These are phyloP conservation scores for Falco concolor DNA, from an alignment of 2,797 vertebrate species.

Conservation along the genomic window DNA sequence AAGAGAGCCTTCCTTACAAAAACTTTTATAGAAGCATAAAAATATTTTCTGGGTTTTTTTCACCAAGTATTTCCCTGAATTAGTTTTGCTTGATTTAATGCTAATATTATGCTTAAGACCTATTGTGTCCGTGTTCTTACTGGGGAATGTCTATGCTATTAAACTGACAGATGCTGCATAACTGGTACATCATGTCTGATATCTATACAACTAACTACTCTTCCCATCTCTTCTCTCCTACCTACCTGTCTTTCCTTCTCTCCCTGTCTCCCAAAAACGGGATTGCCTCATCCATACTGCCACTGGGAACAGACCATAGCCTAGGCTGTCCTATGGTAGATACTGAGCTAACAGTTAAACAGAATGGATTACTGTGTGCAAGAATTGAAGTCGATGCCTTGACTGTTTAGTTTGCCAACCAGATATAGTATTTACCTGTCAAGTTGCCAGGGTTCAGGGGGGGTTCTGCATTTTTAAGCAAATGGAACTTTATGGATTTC, in stretches of 20 bases:
- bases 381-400: background rate
- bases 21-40: background rate
- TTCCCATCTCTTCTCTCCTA: background rate
- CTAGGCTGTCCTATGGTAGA: background rate
- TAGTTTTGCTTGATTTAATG: background rate
- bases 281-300: background rate
- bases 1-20: background rate
- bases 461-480: background rate
- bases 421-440: background rate
- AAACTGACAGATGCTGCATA: background rate
- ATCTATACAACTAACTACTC: background rate
- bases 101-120: background rate
- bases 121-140: background rate
- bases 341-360: background rate
- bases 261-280: background rate
- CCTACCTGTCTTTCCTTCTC: background rate
- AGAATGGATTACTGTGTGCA: background rate
- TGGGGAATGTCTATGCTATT: background rate
- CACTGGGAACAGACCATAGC: background rate
- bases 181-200: background rate
- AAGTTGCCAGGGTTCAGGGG: background rate
- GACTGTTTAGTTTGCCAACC: background rate
- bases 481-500: background rate
- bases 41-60: background rate
- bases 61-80: background rate